phyloP scores from a whole-genome alignment of 2,113 vertebrate genomes.

The Anas platyrhynchos region DNA sequence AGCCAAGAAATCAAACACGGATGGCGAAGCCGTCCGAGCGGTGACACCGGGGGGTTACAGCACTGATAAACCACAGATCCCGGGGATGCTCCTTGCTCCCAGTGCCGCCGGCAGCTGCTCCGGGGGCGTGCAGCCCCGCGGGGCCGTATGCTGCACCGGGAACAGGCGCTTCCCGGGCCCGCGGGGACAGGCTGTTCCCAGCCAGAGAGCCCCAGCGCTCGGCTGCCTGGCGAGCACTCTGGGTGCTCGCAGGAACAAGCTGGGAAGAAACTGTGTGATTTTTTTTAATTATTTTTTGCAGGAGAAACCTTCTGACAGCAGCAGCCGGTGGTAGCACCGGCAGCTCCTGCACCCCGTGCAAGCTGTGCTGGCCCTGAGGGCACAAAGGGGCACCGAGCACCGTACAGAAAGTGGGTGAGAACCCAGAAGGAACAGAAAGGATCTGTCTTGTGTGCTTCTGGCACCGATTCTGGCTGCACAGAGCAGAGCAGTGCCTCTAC shows the following conservation, averaged over 20 bases:
- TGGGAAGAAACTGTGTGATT: accelerated
- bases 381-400: accelerated
- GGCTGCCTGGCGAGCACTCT: background rate
- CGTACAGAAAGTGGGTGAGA: background rate
- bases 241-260: background rate
- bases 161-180: background rate
- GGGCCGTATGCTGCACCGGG: background rate
- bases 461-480: background rate
- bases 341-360: accelerated
- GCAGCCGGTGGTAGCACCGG: accelerated
- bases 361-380: background rate
- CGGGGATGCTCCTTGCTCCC: background rate
- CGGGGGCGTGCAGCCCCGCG: background rate
- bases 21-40: background rate
- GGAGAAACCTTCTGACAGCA: background rate
- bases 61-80: background rate
- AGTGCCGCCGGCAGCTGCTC: background rate
- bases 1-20: accelerated
- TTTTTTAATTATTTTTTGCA: background rate
- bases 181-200: background rate
- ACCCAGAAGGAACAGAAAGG: accelerated
- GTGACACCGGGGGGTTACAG: accelerated
- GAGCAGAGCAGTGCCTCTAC: background rate
- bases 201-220: accelerated
- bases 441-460: background rate